Evolutionary conservation across 2,797 vertebrate species (phyloP).

Genomic region (Silurus lanzhouensis): DNA sequence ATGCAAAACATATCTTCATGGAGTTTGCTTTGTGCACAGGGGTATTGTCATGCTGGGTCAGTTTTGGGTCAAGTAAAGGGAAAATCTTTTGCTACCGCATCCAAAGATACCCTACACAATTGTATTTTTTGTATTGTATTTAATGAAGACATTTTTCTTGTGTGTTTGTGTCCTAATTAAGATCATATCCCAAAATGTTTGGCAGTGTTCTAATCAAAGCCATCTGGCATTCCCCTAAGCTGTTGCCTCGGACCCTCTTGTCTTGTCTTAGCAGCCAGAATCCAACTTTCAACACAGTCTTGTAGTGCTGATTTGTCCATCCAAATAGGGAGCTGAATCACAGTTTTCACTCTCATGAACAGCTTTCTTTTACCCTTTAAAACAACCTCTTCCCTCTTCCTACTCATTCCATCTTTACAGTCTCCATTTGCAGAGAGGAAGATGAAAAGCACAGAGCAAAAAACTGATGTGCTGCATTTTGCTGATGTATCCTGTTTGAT

Average conservation of each 20-base stretch:
- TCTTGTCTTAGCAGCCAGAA: slow-evolving; percentile 38
- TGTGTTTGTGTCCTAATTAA: slow-evolving; percentile 40
- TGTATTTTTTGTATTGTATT: neutral
- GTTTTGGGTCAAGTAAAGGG: no score
- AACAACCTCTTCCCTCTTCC: neutral
- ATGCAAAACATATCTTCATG: no score
- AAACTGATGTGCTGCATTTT: neutral
- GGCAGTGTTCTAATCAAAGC: slow-evolving; percentile 36
- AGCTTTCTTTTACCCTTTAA: slow-evolving; percentile 27
- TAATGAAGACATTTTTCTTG: neutral
- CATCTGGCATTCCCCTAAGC: slow-evolving; percentile 37
- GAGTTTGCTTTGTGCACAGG: no score
- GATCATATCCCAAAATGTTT: slow-evolving; percentile 41
- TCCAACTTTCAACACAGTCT: slow-evolving; percentile 36
- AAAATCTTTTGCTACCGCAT: no score
- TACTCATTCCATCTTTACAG: slow-evolving; percentile 31
- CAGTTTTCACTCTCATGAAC: slow-evolving; percentile 26
- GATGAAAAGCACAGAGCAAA: neutral
- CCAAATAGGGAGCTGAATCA: slow-evolving; percentile 35
- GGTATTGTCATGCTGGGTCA: no score
- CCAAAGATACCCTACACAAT: no score
- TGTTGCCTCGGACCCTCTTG: slow-evolving; percentile 17
- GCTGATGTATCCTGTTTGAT: neutral
- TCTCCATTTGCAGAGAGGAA: neutral
- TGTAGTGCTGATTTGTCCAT: slow-evolving; percentile 5